Base-by-base conservation (phyloP, 2,797 vertebrate genomes). In the Allochrocebus solatus region DNA sequence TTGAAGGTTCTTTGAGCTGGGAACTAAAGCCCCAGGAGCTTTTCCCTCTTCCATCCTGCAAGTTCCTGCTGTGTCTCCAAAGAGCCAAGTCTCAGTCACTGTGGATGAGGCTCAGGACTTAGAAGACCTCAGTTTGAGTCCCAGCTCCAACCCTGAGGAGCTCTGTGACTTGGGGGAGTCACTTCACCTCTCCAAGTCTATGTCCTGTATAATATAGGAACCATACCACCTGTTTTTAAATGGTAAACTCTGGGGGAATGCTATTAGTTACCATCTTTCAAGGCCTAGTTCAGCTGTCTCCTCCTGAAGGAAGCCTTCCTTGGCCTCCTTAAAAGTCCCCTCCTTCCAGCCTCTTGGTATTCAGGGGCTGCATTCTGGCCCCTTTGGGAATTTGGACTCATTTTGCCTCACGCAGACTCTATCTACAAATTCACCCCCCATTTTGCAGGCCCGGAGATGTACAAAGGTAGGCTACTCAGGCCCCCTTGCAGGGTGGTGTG, bases 1-100 rank as follows among this genome's bases (percentile, higher is more conserved):
- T 98, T 98, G 98, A 98, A 97, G 98, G 50, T 70, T 30, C 87
- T 97, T 53, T 57, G 87, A 91, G 26, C 14, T 76, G 53, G 55
- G 72, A 96, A 93, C 92, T 53, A n/a, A 95, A 85, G 22, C 87
- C 59, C 91, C 67, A 88, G 0, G 48, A 82, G 89, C 57, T 61
- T 50, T 89, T 95, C 82, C 95, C 53, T 75, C 96, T 92, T 78
- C 92, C 70, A 79, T 78, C 48, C 82, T 1, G 12, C 48, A 53
- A 48, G 67, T 81, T 92, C 43, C 30, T 21, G 30, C 39, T 5
- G 0, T 22, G 30, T 79, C 80, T 81, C 74, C 67, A 61, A 88
- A 83, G 67, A 28, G 84, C 85, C 90, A 82, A 59, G 57, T 67
- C 33, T 57, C 36, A 59, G 26, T 59, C 22, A 4, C 22, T 64